Percentiles rank a stretch among this genome's conserved stretches.
These are phyloP conservation scores for Trichosurus vulpecula DNA, from an alignment of 2,797 vertebrate species.

Conservation along the genomic window DNA sequence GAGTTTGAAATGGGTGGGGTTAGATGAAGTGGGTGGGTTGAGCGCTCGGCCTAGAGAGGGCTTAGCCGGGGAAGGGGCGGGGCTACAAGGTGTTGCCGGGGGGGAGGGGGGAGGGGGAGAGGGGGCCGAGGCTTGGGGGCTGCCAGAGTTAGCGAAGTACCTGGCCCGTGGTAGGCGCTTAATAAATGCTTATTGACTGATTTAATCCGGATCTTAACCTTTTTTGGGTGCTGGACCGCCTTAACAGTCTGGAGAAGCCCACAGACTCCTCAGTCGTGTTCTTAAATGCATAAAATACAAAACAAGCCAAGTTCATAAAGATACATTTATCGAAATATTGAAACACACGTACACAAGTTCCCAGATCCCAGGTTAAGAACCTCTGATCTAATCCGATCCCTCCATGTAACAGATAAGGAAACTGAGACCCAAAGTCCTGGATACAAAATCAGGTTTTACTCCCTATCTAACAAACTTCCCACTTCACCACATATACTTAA, in stretches of 20 bases:
- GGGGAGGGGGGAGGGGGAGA: too few species aligned
- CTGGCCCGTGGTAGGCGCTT: neutral
- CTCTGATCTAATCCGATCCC: neutral
- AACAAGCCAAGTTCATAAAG: neutral
- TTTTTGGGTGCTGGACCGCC: neutral
- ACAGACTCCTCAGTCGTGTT: neutral
- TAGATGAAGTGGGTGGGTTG: fast-evolving
- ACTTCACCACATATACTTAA: neutral
- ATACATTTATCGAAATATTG: neutral
- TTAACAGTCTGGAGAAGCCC: neutral
- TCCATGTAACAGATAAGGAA: neutral
- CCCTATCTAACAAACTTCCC: neutral
- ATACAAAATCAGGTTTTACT: neutral
- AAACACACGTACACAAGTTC: neutral
- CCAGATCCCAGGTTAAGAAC: neutral
- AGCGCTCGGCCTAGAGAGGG: neutral
- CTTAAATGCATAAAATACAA: neutral
- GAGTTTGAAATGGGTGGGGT: neutral
- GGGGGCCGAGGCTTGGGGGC: too few species aligned
- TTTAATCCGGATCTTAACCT: neutral
- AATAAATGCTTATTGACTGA: neutral
- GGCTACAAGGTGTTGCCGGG: too few species aligned
- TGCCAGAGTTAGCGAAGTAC: neutral
- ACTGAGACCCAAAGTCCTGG: neutral
- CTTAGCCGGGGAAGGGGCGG: neutral